A percentile compares a stretch with the other conserved stretches of the same genome.
phyloP scores from a whole-genome alignment of 2,797 vertebrate genomes.

The Propithecus deckenii region DNA sequence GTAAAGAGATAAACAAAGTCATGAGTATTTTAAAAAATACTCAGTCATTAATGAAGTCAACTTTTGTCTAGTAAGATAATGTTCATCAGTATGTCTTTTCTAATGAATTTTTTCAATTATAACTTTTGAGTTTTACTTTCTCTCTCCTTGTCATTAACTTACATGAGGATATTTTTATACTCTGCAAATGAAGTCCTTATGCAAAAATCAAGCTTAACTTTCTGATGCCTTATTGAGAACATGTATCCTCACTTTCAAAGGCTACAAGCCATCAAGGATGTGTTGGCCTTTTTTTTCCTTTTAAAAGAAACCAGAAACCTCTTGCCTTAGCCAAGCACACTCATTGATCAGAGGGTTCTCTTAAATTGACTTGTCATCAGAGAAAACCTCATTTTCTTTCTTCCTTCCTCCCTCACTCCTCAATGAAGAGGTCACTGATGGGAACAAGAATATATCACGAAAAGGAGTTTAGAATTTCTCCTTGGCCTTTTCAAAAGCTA shows the following conservation, averaged over 20 bases:
- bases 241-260: constrained; percentile 58
- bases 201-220: constrained; percentile 8
- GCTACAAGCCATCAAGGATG: constrained; percentile 52
- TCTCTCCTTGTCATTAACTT: constrained; percentile 40
- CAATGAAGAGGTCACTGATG: constrained; percentile 68
- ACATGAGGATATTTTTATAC: constrained; percentile 25
- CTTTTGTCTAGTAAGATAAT: constrained; percentile 6
- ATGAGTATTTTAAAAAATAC: not conserved
- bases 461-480: constrained; percentile 68
- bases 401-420: constrained; percentile 63
- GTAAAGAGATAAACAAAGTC: not conserved
- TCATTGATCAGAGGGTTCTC: constrained; percentile 64
- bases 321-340: constrained; percentile 57
- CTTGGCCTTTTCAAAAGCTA: constrained; percentile 69
- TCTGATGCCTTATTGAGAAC: not conserved
- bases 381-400: constrained; percentile 76
- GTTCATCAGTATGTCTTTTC: constrained; percentile 22
- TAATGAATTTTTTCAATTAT: constrained; percentile 35
- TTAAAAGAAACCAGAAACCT: constrained; percentile 74
- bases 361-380: constrained; percentile 80
- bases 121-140: constrained; percentile 38
- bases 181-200: constrained; percentile 53
- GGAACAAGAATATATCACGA: constrained; percentile 63
- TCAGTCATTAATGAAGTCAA: not conserved
- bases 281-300: constrained; percentile 10